A percentile compares a stretch with the other conserved stretches of the same genome.
These are phyloP conservation scores for Belonocnema kinseyi DNA, from an alignment of 1,140 invertebrate species.

Conservation along the genomic window DNA sequence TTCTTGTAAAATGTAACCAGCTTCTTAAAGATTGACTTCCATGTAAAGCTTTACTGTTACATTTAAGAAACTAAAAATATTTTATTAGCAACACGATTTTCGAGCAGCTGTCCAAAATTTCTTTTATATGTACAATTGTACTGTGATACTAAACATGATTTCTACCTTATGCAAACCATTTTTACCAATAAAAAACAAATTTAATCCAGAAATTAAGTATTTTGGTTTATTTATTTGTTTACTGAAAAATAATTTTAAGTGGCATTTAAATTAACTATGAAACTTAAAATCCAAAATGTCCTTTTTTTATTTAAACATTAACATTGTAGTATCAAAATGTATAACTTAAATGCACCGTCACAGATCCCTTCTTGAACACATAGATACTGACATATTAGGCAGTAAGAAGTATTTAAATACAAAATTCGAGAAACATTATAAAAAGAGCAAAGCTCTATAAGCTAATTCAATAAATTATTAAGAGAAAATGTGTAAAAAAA, in stretches of 20 bases:
- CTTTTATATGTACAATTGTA: not conserved
- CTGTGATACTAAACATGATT: conserved; percentile 11
- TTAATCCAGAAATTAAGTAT: not conserved
- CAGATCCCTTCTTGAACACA: not conserved
- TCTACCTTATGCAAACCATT: not conserved
- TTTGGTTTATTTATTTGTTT: not conserved
- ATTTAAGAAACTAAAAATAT: not conserved
- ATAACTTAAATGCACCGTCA: not conserved
- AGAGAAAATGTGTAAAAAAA: not conserved
- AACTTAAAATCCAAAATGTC: not conserved
- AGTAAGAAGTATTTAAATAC: too few relatives aligned
- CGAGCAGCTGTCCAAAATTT: not conserved
- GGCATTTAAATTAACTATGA: not conserved
- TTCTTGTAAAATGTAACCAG: not conserved
- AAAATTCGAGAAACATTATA: not conserved
- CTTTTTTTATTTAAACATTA: not conserved
- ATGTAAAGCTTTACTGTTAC: not conserved
- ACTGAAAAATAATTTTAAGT: too few relatives aligned
- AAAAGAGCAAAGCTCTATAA: too few relatives aligned
- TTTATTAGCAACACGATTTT: not conserved
- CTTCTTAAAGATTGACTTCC: not conserved
- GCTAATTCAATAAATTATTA: too few relatives aligned
- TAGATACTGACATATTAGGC: not conserved
- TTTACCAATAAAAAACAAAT: conserved; percentile 7
- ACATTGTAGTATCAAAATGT: not conserved